Evolutionary conservation across 92 coral and sea anemone species (phyloP), one percentile per base, ranked within the genome.

Genomic region (Chrysogorgia sp.): DNA sequence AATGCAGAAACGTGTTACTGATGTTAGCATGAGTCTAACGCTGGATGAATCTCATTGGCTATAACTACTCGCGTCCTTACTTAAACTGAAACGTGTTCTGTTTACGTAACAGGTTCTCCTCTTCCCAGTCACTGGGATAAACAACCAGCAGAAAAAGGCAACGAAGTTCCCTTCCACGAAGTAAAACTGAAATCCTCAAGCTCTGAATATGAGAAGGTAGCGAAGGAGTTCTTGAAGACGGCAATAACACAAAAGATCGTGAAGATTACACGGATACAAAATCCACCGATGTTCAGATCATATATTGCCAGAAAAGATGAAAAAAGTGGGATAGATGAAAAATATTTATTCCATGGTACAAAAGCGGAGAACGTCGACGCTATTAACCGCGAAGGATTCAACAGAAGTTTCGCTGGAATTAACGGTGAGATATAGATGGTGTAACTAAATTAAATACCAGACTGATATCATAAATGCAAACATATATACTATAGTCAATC

Each of bases 351-450:
- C 64, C 96, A 90, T 61, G 92, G 92, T 6, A 88, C 92, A 20
- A 75, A 82, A 0, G 60, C 32, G 10, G 32, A 25, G 10, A 77
- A 65, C 23, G 56, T 80, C 37, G 35, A 68, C 2, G 78, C 60
- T 10, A 90, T 90, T 14, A 90, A 85, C 67, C 48, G 30, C 0
- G 34, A n/a, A 37, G 96, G 96, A n/a, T 85, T 87, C 63, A 87
- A 90, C 90, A 84, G 96, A 55, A 90, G 91, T 50, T 90, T 31
- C 40, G 70, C 81, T 52, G 90, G 96, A 13, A 82, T 66, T 28
- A 84, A 90, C 62, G 96, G 96, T 90, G 48, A 74, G 89, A 17
- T 0, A 21, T 35, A 24, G 20, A 5, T 41, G 30, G 8, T 33
- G 25, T 14, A 25, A 8, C 12, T 17, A 55, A 19, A 25, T 37